Evolutionary conservation across 2,113 vertebrate species (phyloP).

Genomic region (Gallinago paraguaiae): DNA sequence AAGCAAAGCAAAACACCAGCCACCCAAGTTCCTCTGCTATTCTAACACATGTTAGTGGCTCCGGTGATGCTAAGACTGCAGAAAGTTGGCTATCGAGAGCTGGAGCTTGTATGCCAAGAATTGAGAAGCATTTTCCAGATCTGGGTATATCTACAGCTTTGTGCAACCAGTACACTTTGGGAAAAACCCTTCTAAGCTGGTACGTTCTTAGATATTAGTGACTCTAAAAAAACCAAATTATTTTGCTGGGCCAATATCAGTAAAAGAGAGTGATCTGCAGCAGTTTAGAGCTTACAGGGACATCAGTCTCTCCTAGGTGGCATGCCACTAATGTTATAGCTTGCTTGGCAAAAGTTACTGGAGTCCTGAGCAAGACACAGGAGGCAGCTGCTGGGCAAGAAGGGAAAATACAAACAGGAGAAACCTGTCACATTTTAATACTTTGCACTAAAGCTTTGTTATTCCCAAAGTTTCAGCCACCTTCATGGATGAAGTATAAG

Average conservation of each 20-base stretch:
- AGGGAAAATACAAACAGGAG: neutral
- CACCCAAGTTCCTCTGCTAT: neutral
- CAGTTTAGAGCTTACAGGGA: neutral
- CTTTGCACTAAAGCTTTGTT: neutral
- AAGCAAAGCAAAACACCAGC: neutral
- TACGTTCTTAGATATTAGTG: neutral
- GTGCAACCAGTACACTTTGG: neutral
- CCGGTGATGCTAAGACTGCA: neutral
- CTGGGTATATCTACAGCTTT: neutral
- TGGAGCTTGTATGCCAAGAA: neutral
- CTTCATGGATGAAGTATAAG: neutral
- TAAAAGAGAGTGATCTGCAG: neutral
- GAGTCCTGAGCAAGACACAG: neutral
- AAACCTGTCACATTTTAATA: neutral
- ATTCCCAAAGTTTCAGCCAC: neutral
- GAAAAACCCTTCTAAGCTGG: neutral
- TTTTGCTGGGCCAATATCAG: neutral
- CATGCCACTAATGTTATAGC: neutral
- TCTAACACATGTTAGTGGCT: neutral
- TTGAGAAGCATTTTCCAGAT: neutral
- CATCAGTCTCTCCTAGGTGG: neutral
- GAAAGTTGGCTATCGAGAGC: neutral
- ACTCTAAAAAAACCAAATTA: neutral
- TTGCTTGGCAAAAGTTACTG: neutral
- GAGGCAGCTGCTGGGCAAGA: neutral